Evolutionary conservation across 1,140 invertebrate species (phyloP), one percentile per base, ranked within the genome.

Genomic region (Drosophila sechellia): DNA sequence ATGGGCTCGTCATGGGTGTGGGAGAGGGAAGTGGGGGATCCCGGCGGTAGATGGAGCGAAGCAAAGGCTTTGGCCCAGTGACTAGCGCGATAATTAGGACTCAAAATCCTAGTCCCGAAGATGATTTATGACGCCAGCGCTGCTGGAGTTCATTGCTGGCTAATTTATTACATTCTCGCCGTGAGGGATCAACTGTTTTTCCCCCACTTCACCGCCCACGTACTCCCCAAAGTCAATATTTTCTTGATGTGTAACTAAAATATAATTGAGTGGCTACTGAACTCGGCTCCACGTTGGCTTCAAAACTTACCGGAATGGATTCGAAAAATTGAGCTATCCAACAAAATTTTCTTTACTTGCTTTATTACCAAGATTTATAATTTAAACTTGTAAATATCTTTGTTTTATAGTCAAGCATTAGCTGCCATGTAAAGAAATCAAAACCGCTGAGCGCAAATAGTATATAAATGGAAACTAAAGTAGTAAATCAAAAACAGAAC

Each of bases 71-170:
- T 54, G 59, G 45, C 52, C 46, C 49, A 27, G 22, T 72, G 70
- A 40, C 49, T 56, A 50, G 35, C 66, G 53, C 60, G 77, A 84
- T 87, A 89, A 87, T 87, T 89, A 89, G 80, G 64, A 72, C 48
- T 53, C 56, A 46, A 72, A 48, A 35, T 59, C 50, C 71, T 56
- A 77, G 80, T 31, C 45, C 60, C 71, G 50, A 76, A 87, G 58
- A 86, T 86, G 83, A 86, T 86, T 86, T 86, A 86, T 86, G 70
- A 81, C 76, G 70, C 68, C 57, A 68, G 60, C 46, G 31, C 40
- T 54, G 49, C 43, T 46, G 27, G 31, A 79, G 79, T 81, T 81
- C 79, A 55, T 25, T 40, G 65, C 70, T 46, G 43, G 60, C 65
- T 85, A 78, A 86, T 86, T 86, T 81, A 73, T 87, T 87, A 79